Conservation (phyloP, 2,113 vertebrate species). For the Plestiodon gilberti region DNA sequence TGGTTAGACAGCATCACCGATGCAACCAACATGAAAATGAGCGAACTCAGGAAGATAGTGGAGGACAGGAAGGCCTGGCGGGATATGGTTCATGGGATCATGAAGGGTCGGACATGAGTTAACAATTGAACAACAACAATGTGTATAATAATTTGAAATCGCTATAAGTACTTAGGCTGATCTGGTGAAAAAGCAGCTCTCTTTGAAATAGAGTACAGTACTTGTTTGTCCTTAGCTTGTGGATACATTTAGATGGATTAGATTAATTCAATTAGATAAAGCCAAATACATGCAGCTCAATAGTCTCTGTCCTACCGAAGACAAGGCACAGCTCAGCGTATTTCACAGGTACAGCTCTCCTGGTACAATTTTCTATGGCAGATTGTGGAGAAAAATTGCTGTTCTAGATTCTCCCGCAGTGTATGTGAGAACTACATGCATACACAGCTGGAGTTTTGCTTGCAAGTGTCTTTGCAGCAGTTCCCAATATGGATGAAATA, state of each 20-base stretch:
- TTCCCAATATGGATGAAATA: neutral
- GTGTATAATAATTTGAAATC: neutral
- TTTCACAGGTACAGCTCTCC: neutral
- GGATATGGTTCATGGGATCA: no score
- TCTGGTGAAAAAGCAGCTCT: neutral
- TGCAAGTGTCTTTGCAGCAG: neutral
- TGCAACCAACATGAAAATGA: no score
- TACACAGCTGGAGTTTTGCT: neutral
- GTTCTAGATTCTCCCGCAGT: neutral
- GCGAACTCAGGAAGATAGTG: no score
- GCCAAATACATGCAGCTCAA: neutral
- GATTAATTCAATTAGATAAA: neutral
- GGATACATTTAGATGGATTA: neutral
- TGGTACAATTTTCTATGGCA: neutral
- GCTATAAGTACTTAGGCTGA: neutral
- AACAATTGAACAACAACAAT: no score
- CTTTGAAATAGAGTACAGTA: neutral
- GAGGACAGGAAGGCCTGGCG: no score
- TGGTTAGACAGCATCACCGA: no score
- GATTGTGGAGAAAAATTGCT: neutral
- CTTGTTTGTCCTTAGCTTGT: neutral
- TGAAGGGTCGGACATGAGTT: no score
- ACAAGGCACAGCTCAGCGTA: neutral
- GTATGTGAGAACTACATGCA: neutral
- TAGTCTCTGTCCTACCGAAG: neutral